Base-by-base conservation (phyloP, 2,113 vertebrate species). In the Aphyosemion australe region DNA sequence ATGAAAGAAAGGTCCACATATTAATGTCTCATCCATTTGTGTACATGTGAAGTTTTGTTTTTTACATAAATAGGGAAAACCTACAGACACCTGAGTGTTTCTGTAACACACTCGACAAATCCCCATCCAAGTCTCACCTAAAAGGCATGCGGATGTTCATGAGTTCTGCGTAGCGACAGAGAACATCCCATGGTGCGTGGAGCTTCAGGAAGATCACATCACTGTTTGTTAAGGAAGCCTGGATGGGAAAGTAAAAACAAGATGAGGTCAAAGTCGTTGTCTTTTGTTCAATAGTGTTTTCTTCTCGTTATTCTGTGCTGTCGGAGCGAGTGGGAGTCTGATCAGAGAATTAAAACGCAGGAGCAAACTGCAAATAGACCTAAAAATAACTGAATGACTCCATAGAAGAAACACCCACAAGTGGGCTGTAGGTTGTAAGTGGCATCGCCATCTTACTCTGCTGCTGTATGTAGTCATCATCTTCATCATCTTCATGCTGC, bases 131-230 rank as follows among this genome's bases (percentile, higher is more conserved):
- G 12, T 55, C 93, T 88, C 93, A 98, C 96, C 96, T 96, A 90
- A 98, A 98, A 79, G 96, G 96, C 96, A 98, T 98, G 80, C 96
- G 95, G 79, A 98, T 95, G 90, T 96, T 97, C 96, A 98, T 96
- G 76, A 96, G 89, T 75, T 98, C 96, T 61, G 96, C 96, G 0
- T 96, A 96, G 94, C 93, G 95, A 82, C 96, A 96, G 42, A 98
- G 94, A 57, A 98, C 96, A 74, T 97, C 96, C 96, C 96, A 98
- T 0, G 96, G 95, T 8, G 96, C 96, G 26, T 98, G 96, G 46
- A 98, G 61, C 92, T 98, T 98, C 91, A 98, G 92, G 87, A 96
- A 98, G 88, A 97, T 96, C 88, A 97, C 93, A 63, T 97, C 96
- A 39, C 93, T 94, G 87, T 98, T 96, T 56, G 92, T 95, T 84